Evolutionary conservation across 2,113 vertebrate genomes (phyloP).

Genomic region (Hippocampus comes): DNA sequence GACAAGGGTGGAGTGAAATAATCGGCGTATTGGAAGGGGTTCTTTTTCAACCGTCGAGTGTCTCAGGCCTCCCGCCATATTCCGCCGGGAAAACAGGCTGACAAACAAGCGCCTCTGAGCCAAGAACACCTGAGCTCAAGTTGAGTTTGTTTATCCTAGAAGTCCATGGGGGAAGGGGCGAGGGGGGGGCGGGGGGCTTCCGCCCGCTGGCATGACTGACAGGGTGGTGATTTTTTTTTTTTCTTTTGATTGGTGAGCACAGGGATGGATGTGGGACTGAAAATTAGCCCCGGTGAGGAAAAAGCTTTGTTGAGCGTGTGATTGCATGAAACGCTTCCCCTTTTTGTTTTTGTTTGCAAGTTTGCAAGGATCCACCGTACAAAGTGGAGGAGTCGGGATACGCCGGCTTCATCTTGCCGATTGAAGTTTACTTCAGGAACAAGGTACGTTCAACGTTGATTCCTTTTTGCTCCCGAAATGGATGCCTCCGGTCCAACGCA

Average conservation of each 20-base stretch:
- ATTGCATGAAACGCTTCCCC: not conserved
- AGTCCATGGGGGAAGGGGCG: conserved; percentile 28
- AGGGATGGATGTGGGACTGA: conserved; percentile 16
- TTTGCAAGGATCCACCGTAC: conserved; percentile 97
- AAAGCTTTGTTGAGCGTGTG: not conserved
- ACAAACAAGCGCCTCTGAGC: conserved; percentile 22
- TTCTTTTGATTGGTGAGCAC: conserved; percentile 7
- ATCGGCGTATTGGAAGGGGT: too few relatives aligned
- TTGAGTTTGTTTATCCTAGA: conserved; percentile 55
- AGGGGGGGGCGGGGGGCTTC: not conserved
- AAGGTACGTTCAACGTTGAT: conserved; percentile 75
- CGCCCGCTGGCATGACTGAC: conserved; percentile 3
- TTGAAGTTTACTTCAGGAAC: conserved; percentile 98
- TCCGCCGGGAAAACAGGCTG: not conserved
- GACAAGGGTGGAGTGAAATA: not conserved
- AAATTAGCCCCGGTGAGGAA: conserved; percentile 62
- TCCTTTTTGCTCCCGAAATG: not conserved
- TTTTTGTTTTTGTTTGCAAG: conserved; percentile 65
- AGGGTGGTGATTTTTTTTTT: not conserved
- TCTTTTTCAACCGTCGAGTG: not conserved
- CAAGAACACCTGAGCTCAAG: conserved; percentile 51
- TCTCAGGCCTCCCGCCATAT: not conserved
- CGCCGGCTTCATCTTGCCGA: conserved; percentile 97
- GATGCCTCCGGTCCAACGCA: not conserved
- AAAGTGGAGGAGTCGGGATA: conserved; percentile 98